Evolutionary conservation across 2,113 vertebrate genomes (phyloP), one percentile per base, ranked within the genome.

Genomic region (Aleadryas rufinucha): DNA sequence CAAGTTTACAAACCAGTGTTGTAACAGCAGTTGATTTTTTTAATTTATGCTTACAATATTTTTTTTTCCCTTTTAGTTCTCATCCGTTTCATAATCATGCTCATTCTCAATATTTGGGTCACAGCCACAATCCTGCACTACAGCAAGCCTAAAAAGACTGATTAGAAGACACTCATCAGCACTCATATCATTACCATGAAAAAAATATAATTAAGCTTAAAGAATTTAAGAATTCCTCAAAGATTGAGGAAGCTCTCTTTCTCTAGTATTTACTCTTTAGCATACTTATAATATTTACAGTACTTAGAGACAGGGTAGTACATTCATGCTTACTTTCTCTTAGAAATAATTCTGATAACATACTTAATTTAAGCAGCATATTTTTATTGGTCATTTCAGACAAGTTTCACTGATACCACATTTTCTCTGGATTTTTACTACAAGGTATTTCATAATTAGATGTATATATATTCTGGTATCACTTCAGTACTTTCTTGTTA

Each of bases 81-180:
- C 82, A 90, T 97, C 78, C 98, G 99, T 53, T 99, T 99, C 85
- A 91, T 99, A 49, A 88, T 88, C 91, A 99, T 99, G 98, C 94
- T 99, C 27, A 76, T 98, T 93, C 97, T 99, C 94, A 99, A 99
- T 75, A 39, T 98, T 49, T 99, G 99, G 99, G 99, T 99, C 76
- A 98, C 98, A 42, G 95, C 97, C 57, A 99, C 98, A 13, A 94
- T 99, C 28, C 90, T 99, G 82, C 96, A 96, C 95, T 99, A 99
- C 98, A 98, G 90, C 86, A 98, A 95, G 95, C 64, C 96, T 28
- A 97, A 95, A 87, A 99, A 99, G 95, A 96, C 84, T 33, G 96
- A 98, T 47, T 98, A 97, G 95, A 95, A 80, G 93, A 97, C 10
- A 23, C 13, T 54, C 47, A 27, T 53, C 76, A 78, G 13, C 79